phyloP scores from a whole-genome alignment of 2,797 vertebrate species.

The Pteronotus mesoamericanus region DNA sequence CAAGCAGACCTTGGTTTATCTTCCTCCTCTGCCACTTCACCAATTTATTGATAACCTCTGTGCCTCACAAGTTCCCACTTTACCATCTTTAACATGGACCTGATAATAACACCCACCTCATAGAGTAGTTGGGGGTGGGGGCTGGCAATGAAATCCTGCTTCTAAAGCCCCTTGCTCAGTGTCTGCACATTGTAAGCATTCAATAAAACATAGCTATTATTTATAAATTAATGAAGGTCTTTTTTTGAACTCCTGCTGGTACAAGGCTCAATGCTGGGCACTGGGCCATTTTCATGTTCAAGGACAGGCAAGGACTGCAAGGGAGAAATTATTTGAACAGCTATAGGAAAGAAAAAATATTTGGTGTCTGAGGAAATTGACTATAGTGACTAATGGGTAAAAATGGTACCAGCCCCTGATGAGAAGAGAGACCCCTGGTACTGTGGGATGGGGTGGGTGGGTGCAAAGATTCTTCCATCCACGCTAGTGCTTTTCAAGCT shows the following conservation, averaged over 20 bases:
- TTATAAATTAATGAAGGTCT: background rate
- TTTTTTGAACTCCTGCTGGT: background rate
- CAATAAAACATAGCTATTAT: background rate
- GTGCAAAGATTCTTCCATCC: background rate
- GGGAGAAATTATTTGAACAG: background rate
- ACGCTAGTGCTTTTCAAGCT: background rate
- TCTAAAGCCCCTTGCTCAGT: background rate
- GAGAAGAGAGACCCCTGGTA: background rate
- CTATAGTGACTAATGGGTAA: background rate
- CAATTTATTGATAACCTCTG: background rate
- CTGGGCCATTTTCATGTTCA: background rate
- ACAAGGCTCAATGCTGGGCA: background rate
- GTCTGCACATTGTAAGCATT: background rate
- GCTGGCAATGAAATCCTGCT: background rate
- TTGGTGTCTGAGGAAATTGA: background rate
- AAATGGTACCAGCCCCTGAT: background rate
- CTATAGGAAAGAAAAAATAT: background rate
- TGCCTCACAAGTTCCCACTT: background rate
- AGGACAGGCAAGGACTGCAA: background rate
- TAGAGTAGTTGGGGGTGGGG: background rate
- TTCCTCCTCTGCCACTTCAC: background rate
- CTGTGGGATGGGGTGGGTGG: too few species aligned
- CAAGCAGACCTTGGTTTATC: background rate
- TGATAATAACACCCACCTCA: background rate
- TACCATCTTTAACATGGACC: background rate